Base-by-base conservation (phyloP, 2,888 invertebrate genomes). In the Malacosoma neustria region DNA sequence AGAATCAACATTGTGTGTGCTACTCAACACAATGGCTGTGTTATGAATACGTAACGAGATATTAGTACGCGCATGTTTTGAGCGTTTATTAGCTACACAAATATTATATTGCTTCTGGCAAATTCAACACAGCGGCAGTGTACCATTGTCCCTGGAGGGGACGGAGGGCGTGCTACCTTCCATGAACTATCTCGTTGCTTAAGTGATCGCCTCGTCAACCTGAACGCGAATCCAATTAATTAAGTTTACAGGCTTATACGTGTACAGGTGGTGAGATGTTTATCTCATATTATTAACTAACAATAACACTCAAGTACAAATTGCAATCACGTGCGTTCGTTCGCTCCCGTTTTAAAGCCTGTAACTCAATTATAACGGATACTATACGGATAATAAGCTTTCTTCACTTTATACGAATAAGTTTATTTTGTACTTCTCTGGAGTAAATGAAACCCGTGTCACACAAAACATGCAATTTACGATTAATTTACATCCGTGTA, bases 41-140 rank as follows among this genome's bases (percentile, higher is more conserved):
- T 68, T 73, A 73, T 76, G 79, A 79, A 79, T 79, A 75, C 68
- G 50, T 76, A 76, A 79, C 71, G 67, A 75, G 67, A 63, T 61
- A 77, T 79, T 72, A 75, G 70, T 68, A 65, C 61, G 64, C 67
- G 66, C 68, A 68, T 70, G 65, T 66, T 68, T 57, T 51, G 57
- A 61, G 55, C 59, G 67, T 69, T 72, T 74, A 75, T 74, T 76
- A 72, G 62, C 65, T 60, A 57, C 53, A 73, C 66, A 72, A 69
- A 72, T 69, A 67, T 67, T 61, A 59, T 61, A 57, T 56, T 45
- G 59, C 49, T 48, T 45, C 52, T 49, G 49, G 58, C 51, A 51
- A 54, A 57, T 57, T 59, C 45, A 51, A 56, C 54, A 55, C 42
- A 45, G 43, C 32, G 13, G 41, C 44, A 43, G 41, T 44, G 22